phyloP scores from a whole-genome alignment of 2,888 invertebrate genomes.

The Tridacna gigas region DNA sequence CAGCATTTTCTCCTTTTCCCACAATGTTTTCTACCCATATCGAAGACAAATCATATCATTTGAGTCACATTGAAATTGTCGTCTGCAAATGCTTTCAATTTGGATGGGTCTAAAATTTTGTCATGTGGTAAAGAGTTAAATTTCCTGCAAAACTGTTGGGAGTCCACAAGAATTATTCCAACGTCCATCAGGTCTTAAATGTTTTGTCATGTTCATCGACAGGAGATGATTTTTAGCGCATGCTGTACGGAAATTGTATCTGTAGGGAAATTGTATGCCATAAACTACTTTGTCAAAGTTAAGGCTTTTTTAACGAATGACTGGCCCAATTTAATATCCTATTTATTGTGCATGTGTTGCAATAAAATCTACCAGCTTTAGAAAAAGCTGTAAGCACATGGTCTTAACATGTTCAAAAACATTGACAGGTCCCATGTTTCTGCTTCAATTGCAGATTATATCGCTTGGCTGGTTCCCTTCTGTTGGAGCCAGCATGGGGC shows the following conservation, averaged over 20 bases:
- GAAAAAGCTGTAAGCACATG: conserved; percentile 8
- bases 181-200: too few relatives aligned
- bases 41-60: too few relatives aligned
- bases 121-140: too few relatives aligned
- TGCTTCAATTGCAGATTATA: conserved; percentile 9
- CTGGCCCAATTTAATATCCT: conserved; percentile 12
- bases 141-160: too few relatives aligned
- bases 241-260: not conserved
- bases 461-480: conserved; percentile 13
- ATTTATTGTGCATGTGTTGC: conserved; percentile 30
- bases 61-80: too few relatives aligned
- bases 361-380: conserved; percentile 17
- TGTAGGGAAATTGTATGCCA: conserved; percentile 3
- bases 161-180: too few relatives aligned
- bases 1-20: too few relatives aligned
- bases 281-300: conserved; percentile 16
- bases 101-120: too few relatives aligned
- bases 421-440: conserved; percentile 7
- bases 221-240: not conserved
- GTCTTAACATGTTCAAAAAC: conserved; percentile 15
- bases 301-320: conserved; percentile 9
- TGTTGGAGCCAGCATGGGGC: conserved; percentile 12
- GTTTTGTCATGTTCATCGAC: not conserved
- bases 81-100: too few relatives aligned
- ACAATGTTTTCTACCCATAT: too few relatives aligned